Base-by-base conservation (phyloP, 2,113 vertebrate genomes). In the Phaethornis superciliosus region DNA sequence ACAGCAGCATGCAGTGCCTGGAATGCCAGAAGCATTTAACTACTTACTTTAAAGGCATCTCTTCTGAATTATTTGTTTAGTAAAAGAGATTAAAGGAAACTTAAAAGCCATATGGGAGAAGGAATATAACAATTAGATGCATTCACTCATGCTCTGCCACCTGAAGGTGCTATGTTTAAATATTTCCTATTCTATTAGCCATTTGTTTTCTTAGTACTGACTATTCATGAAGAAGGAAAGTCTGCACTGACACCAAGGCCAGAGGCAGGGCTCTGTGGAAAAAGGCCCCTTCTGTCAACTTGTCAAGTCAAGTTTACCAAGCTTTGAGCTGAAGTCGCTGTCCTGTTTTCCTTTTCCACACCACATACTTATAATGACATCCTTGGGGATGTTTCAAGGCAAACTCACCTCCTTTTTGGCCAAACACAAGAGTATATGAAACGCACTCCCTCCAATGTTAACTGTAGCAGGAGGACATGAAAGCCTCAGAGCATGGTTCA, bases 281-380 rank as follows among this genome's bases (percentile, higher is more conserved):
- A 95, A 88, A 87, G 24, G 51, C 8, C 11, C 54, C 54, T 89
- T 63, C 88, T 90, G 81, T 76, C 91, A 87, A 46, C 52, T 63
- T 95, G 95, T 92, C 85, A 76, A 19, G 37, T 37, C 69, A 54
- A 14, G 65, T 87, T 90, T 79, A 79, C 58, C 78, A 28, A 62
- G n/a, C 44, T n/a, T 37, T 21, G 52, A 71, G 51, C 58, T 76
- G 51, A 83, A 37, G 51, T 7, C 0, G 2, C 56, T 72, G 26
- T 54, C 68, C 84, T 89, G 49, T 47, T 89, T 81, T 81, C 77
- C 68, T 85, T 65, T n/a, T n/a, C 68, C 80, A 67, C 58, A 7
- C 54, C 20, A 51, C 46, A 85, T 58, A 15, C 7, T 30, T 18
- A 4, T 69, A 91, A 85, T 85, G 81, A 60, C 72, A 79, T 84